Percentiles rank a stretch among this genome's conserved stretches.
These are phyloP conservation scores for Bombus huntii DNA, from an alignment of 1,140 invertebrate species.

Conservation along the genomic window DNA sequence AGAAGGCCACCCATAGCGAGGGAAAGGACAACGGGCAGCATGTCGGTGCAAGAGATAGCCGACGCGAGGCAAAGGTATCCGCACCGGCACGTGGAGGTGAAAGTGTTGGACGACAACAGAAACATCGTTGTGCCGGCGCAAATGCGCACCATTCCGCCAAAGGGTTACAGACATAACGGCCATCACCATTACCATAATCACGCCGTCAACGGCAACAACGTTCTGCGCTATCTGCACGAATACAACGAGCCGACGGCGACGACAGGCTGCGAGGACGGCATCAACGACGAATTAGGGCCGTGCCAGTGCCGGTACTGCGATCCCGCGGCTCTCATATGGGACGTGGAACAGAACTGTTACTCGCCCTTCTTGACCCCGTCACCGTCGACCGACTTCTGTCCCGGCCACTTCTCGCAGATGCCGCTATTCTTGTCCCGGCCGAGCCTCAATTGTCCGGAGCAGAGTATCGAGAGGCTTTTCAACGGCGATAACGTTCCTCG, in stretches of 20 bases:
- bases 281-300: constrained; percentile 81
- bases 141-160: constrained; percentile 57
- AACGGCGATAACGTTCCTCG: constrained; percentile 74
- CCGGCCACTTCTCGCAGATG: constrained; percentile 61
- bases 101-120: constrained; percentile 81
- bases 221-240: constrained; percentile 76
- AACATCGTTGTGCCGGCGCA: constrained; percentile 77
- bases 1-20: constrained; percentile 66
- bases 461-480: constrained; percentile 80
- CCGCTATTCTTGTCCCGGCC: constrained; percentile 74
- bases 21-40: constrained; percentile 56
- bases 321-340: constrained; percentile 90
- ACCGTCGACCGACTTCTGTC: constrained; percentile 55
- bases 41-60: constrained; percentile 73
- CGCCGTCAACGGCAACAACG: constrained; percentile 17
- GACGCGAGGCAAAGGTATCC: constrained; percentile 77
- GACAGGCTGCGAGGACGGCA: constrained; percentile 74
- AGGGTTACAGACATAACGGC: constrained; percentile 65
- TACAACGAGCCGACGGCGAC: constrained; percentile 65
- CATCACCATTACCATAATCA: constrained; percentile 33
- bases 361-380: constrained; percentile 80
- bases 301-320: constrained; percentile 92
- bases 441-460: constrained; percentile 70
- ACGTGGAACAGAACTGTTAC: constrained; percentile 84
- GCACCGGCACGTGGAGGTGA: constrained; percentile 78